Percentiles rank a stretch among this genome's conserved stretches.
These are phyloP conservation scores for Eucera pruinosa DNA, from an alignment of 2,888 invertebrate species.

Conservation along the genomic window DNA sequence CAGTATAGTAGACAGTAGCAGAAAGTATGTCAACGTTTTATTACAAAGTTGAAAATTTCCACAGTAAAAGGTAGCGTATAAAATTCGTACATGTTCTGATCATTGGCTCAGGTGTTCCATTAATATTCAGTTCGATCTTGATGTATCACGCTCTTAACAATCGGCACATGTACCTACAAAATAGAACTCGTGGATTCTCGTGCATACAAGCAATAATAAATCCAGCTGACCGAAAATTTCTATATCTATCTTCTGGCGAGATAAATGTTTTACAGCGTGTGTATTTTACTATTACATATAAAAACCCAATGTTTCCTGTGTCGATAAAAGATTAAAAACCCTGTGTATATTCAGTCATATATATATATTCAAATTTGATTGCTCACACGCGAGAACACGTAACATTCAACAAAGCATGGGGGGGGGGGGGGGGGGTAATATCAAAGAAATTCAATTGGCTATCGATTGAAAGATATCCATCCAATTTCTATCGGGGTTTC, in stretches of 20 bases:
- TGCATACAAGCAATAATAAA: background rate
- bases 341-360: background rate
- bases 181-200: background rate
- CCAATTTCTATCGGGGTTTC: background rate
- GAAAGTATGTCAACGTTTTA: background rate
- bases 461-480: background rate
- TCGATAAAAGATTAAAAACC: background rate
- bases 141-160: background rate
- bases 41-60: background rate
- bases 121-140: constrained; percentile 8
- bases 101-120: background rate
- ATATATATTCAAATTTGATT: background rate
- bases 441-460: background rate
- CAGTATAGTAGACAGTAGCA: background rate
- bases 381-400: background rate
- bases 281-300: background rate
- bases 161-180: background rate
- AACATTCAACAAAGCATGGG: background rate
- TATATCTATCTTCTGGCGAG: background rate
- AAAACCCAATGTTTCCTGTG: background rate
- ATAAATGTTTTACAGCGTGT: background rate
- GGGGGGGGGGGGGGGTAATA: background rate
- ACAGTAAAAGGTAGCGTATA: background rate
- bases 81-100: background rate
- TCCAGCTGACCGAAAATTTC: background rate